Conservation (phyloP, 2,113 vertebrate species). For the Vimba vimba region DNA sequence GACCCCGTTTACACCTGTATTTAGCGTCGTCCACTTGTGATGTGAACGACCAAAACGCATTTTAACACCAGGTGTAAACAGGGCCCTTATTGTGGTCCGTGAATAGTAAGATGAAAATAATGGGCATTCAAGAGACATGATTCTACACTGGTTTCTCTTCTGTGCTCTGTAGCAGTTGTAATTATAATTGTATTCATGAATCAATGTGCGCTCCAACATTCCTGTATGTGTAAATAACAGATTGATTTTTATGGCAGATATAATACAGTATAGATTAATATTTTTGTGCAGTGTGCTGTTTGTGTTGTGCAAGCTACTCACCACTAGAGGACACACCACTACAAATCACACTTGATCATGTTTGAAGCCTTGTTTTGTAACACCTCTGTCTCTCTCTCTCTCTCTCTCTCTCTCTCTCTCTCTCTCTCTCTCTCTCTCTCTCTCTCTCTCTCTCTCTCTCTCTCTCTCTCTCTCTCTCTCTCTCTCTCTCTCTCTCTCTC, state of each 20-base stretch:
- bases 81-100: background rate
- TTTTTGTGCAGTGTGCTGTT: background rate
- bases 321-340: conserved; percentile 32
- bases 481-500: no score
- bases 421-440: no score
- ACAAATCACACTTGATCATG: background rate
- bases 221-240: conserved; percentile 13
- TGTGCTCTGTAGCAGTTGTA: background rate
- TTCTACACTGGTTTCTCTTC: background rate
- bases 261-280: background rate
- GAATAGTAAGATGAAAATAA: conserved; percentile 17
- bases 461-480: no score
- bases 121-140: conserved; percentile 16
- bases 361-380: conserved; percentile 1
- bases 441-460: no score
- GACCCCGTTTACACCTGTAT: no score
- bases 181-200: conserved; percentile 32
- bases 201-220: background rate
- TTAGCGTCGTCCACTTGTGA: no score
- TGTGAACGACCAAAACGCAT: no score
- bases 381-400: background rate
- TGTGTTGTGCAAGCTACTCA: background rate
- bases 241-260: conserved; percentile 1
- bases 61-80: no score
- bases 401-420: no score